Conservation (phyloP, 2,888 invertebrate genomes). For the Acheta domesticus region DNA sequence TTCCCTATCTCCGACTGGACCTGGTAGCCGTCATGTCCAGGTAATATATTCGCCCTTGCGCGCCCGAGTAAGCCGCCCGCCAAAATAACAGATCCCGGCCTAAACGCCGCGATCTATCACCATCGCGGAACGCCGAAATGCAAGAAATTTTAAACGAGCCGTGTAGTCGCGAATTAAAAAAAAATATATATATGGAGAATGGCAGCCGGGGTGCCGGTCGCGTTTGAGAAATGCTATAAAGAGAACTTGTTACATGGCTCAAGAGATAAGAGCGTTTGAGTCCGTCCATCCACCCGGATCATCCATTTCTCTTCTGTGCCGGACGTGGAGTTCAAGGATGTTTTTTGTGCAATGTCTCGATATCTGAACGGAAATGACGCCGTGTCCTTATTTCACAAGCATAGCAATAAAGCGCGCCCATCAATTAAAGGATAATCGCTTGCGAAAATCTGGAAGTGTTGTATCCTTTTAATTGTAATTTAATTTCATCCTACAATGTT, state of each 20-base stretch:
- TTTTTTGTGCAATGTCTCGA: background rate
- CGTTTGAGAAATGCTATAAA: background rate
- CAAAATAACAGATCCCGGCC: conserved; percentile 5
- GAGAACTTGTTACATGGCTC: background rate
- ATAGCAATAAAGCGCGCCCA: background rate
- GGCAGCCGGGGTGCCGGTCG: background rate
- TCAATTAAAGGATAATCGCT: no score
- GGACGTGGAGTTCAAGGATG: background rate
- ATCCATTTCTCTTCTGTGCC: background rate
- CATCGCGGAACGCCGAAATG: background rate
- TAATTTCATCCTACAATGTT: no score
- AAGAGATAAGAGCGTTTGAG: background rate
- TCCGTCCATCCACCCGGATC: background rate
- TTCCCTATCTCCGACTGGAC: conserved; percentile 18
- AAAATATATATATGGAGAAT: background rate
- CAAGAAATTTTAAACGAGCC: conserved; percentile 18
- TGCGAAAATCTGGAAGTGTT: no score
- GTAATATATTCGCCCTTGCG: background rate
- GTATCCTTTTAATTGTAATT: no score
- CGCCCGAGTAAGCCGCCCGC: background rate
- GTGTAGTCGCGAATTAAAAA: background rate
- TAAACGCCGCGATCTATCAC: conserved; percentile 1
- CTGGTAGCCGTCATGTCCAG: conserved; percentile 18
- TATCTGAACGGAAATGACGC: background rate
- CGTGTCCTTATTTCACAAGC: background rate